Conservation (phyloP, 2,888 invertebrate species). For the Magallana nippona region DNA sequence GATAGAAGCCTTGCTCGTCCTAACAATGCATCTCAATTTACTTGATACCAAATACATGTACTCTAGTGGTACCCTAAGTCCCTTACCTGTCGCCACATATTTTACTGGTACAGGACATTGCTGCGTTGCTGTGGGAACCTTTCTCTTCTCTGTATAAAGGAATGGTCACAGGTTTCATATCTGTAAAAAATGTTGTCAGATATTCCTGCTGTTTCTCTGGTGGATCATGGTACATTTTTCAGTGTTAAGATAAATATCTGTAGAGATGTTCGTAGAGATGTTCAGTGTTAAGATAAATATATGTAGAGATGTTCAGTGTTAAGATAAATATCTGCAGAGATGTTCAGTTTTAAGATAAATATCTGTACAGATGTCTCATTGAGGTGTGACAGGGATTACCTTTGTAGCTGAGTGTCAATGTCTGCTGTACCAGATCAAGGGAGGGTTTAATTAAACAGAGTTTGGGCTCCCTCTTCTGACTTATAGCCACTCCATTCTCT, state of each 20-base stretch:
- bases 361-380: neutral
- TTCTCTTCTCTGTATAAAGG: constrained; percentile 48
- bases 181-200: constrained; percentile 47
- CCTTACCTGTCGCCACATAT: constrained; percentile 86
- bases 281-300: too few species aligned
- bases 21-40: too few species aligned
- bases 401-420: constrained; percentile 70
- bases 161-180: constrained; percentile 54
- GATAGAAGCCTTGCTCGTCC: too few species aligned
- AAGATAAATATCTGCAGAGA: too few species aligned
- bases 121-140: constrained; percentile 35
- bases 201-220: neutral
- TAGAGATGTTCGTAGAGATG: too few species aligned
- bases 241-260: too few species aligned
- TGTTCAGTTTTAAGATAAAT: too few species aligned
- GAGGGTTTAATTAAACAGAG: constrained; percentile 89
- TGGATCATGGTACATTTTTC: too few species aligned
- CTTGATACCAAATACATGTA: too few species aligned
- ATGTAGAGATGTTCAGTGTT: too few species aligned
- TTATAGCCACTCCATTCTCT: constrained; percentile 89
- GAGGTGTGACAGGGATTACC: constrained; percentile 58
- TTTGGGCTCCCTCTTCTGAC: constrained; percentile 90
- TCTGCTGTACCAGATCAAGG: constrained; percentile 84
- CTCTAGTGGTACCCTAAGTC: neutral
- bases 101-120: constrained; percentile 86